A percentile compares a stretch with the other conserved stretches of the same genome.
These are phyloP conservation scores for Penaeus indicus DNA, from an alignment of 1,140 invertebrate genomes.

Conservation along the genomic window DNA sequence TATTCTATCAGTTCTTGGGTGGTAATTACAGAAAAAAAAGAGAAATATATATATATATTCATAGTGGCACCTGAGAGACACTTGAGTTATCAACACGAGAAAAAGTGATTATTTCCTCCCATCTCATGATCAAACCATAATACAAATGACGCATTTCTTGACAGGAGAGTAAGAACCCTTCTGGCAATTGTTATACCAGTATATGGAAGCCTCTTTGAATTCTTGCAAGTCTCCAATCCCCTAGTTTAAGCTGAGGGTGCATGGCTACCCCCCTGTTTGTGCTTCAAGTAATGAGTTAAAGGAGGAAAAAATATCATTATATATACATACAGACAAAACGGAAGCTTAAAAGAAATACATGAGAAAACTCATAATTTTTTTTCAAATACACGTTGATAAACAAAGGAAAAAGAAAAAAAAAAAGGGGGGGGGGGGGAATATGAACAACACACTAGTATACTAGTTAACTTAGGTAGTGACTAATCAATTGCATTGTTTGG, in stretches of 20 bases:
- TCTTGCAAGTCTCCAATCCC: not conserved
- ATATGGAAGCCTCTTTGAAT: conserved; percentile 26
- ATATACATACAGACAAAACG: too few species aligned
- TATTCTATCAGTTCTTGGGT: not conserved
- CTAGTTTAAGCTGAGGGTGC: not conserved
- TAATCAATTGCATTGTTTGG: conserved; percentile 39
- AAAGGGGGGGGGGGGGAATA: too few species aligned
- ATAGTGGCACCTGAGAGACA: conserved; percentile 38
- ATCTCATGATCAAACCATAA: conserved; percentile 11
- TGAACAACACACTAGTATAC: too few species aligned
- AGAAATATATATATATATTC: conserved; percentile 1
- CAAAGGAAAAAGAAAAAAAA: too few species aligned
- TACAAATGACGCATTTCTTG: conserved; percentile 2
- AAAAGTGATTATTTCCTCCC: not conserved
- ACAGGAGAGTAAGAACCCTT: not conserved
- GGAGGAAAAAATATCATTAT: too few species aligned
- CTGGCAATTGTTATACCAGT: conserved; percentile 1
- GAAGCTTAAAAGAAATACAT: too few species aligned
- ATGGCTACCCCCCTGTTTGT: not conserved
- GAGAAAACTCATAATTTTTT: too few species aligned
- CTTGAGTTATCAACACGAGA: not conserved
- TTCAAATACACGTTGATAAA: too few species aligned
- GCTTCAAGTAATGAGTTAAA: too few species aligned
- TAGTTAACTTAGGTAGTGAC: not conserved
- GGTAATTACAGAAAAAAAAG: not conserved